Base-by-base conservation (phyloP, 2,888 invertebrate genomes). In the Salticus scenicus region DNA sequence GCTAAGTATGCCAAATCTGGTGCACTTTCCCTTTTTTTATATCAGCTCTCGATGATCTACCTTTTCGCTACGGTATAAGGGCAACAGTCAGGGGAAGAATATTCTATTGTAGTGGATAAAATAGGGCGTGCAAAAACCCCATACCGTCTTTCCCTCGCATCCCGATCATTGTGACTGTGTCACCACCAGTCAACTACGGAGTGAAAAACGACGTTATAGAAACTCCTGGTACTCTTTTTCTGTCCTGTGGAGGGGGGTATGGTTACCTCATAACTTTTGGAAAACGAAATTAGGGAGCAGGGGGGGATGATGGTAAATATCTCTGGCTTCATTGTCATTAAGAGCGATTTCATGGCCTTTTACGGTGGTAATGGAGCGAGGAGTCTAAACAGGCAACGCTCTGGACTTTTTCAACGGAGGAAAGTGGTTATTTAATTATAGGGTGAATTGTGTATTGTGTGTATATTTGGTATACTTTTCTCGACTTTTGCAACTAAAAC, bases 391-490 rank as follows among this genome's bases (percentile, higher is more conserved):
- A 83, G 82, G 76, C 76, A 76, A 83, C 71, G 64, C 76, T 66
- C 82, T 83, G 82, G 76, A 76, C 76, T 83, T 72, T 64, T 30
- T 83, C 82, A 83, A 37, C 31, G 41, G 73, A 67, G 66, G 70
- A 27, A 71, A 76, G 82, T 83, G 82, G 82, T 83, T 83, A 83
- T 83, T 83, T 83, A 83, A 83, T 83, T 83, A 83, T 64, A 71
- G 64, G 27, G 57, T 57, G 57, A 57, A 7, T 57, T 57, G 5
- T 57, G 57, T 57, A 57, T 24, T 20, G 57, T 24, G 12, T 57
- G 57, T 57, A 24, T 57, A 57, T 24, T 24, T 57, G 14, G 57
- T 20, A 57, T 57, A 57, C 24, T 57, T 57, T 24, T 2, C 24
- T 24, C 12, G 4, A 12, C 57, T 57, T 57, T 5, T 24, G 5